Base-by-base conservation (phyloP, 1,140 invertebrate species). In the Drosophila parabipectinata region DNA sequence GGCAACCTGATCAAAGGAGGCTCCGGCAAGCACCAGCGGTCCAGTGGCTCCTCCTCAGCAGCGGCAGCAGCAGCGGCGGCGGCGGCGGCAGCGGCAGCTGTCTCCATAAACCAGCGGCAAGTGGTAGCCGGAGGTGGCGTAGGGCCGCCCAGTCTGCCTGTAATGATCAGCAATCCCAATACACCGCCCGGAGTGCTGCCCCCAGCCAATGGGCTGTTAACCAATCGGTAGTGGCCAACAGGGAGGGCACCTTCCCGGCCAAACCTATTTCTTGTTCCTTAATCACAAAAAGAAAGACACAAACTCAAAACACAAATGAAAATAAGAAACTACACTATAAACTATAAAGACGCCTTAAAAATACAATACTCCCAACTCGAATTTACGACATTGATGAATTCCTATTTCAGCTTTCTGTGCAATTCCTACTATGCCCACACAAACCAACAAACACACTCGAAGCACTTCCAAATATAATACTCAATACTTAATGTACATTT, bases 231-330 rank as follows among this genome's bases (percentile, higher is more conserved):
- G 73, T 87, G 28, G 10, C 10, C 48, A 56, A 37, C 2, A 37
- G 26, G 10, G 58, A 41, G 39, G 37, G 52, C n/a, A 24, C n/a
- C n/a, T 15, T n/a, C 47, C 45, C 62, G 78, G 48, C 57, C 44
- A 12, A 64, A 84, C 84, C 77, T 84, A 90, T 80, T 81, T 89
- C 84, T 89, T 89, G 84, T 90, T 89, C 85, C 84, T 89, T 89
- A 89, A 77, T 84, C 52, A 83, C 61, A 76, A 63, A 61, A 57
- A 64, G 68, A 63, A 62, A 74, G 57, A 61, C 69, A 50, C 56
- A 76, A 51, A 45, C 47, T 59, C 14, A 64, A 55, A 45, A 34
- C 47, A n/a, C 32, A 41, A 28, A 54, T 56, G 44, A 63, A 54
- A 57, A 51, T 67, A 66, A 55, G 21, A 64, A 44, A 67, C 24